Evolutionary conservation across 1,140 invertebrate genomes (phyloP), one percentile per base, ranked within the genome.

Genomic region (Olivierus martensii): DNA sequence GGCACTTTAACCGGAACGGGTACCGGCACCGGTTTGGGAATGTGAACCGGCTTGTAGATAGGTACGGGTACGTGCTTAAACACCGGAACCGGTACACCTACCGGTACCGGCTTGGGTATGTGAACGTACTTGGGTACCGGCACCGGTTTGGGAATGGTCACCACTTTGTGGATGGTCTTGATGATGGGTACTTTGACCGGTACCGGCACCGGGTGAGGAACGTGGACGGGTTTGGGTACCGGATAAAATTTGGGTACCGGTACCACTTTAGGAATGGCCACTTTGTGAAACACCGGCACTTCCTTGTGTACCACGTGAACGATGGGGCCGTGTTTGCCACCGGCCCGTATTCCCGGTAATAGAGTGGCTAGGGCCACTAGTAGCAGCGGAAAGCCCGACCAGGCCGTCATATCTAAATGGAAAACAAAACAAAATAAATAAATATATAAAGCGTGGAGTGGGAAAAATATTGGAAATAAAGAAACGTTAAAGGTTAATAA

Each of bases 271-370:
- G 63, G 63, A 39, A 62, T 58, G 34, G 63, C 63, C 11, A 64
- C 58, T n/a, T 59, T 56, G 38, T 64, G 61, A 45, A 61, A 58
- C 15, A 64, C 61, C 28, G 62, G 63, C 3, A 64, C 60, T n/a
- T 62, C 55, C 48, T 64, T 64, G 36, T 63, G 62, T 21, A 63
- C 52, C 12, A 55, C 50, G 35, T 54, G 49, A 2, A 55, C 52
- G 36, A 63, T 60, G n/a, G 62, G 62, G 4, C 59, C 61, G 46
- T 61, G 51, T 49, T 56, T 48, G 43, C 39, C 28, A 28, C 28
- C 28, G 4, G 28, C 28, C 28, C 28, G 9, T 28, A 28, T 28
- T 6, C 28, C 28, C 28, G 28, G 28, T 28, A 28, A 9, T 28
- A 28, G 28, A 6, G 28, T 28, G 4, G 4, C 28, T 28, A 28